phyloP scores from a whole-genome alignment of 2,888 invertebrate species.

The Autographa gamma region DNA sequence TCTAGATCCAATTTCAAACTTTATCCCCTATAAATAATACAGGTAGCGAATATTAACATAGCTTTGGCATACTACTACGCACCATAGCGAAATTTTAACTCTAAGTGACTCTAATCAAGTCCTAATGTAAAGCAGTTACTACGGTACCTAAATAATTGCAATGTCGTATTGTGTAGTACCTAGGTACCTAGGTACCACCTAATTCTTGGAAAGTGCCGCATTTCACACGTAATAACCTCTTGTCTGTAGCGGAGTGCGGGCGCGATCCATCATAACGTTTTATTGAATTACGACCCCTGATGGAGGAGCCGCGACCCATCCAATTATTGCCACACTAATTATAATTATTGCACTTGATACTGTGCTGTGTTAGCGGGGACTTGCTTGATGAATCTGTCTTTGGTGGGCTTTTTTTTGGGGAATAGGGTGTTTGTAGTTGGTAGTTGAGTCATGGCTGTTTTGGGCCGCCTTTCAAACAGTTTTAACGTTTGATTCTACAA shows the following conservation, averaged over 20 bases:
- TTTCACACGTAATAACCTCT: constrained; percentile 48
- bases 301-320: constrained; percentile 59
- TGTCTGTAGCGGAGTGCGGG: constrained; percentile 57
- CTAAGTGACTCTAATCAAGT: too few species aligned
- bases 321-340: constrained; percentile 70
- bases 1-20: too few species aligned
- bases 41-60: too few species aligned
- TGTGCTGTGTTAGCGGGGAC: constrained; percentile 35
- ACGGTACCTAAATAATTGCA: too few species aligned
- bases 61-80: too few species aligned
- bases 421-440: not conserved
- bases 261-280: constrained; percentile 74
- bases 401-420: constrained; percentile 10
- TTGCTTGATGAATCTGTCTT: constrained; percentile 5
- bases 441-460: not conserved
- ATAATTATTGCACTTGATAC: constrained; percentile 67
- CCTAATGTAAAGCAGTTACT: too few species aligned
- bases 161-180: too few species aligned
- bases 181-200: not conserved
- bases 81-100: too few species aligned
- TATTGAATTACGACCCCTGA: constrained; percentile 76
- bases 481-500: too few species aligned
- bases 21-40: too few species aligned
- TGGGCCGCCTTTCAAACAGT: not conserved
- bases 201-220: constrained; percentile 11